A percentile compares a stretch with the other conserved stretches of the same genome.
phyloP scores from a whole-genome alignment of 1,140 invertebrate genomes.

The Drosophila malerkotliana region DNA sequence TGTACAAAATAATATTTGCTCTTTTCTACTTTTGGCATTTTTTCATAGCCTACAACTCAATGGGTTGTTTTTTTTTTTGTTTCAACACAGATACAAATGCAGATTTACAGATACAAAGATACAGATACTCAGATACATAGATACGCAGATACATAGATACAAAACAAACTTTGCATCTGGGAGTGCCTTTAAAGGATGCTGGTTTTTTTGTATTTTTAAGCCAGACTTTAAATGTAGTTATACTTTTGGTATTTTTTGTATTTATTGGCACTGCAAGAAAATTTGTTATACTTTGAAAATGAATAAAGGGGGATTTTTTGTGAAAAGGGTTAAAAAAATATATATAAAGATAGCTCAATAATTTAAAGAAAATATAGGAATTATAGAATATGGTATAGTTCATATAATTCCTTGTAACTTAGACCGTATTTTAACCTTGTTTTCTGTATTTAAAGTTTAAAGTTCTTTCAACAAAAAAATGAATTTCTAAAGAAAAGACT shows the following conservation, averaged over 20 bases:
- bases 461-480: too few species aligned
- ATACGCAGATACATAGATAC: neutral
- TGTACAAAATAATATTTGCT: conserved; percentile 54
- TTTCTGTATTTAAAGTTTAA: too few species aligned
- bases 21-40: conserved; percentile 25
- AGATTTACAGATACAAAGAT: neutral
- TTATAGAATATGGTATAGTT: too few species aligned
- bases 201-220: neutral
- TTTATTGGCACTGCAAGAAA: neutral
- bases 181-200: neutral
- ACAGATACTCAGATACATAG: neutral
- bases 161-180: conserved; percentile 1
- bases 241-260: neutral
- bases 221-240: neutral
- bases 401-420: too few species aligned
- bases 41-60: conserved; percentile 33
- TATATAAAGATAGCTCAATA: too few species aligned
- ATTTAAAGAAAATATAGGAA: too few species aligned
- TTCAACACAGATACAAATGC: conserved; percentile 4
- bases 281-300: too few species aligned
- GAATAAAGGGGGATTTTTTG: too few species aligned
- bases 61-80: conserved; percentile 23
- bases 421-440: too few species aligned
- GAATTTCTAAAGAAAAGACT: too few species aligned
- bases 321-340: too few species aligned